Evolutionary conservation across 2,888 invertebrate genomes (phyloP), one percentile per base, ranked within the genome.

Genomic region (Drosophila austrosaltans): DNA sequence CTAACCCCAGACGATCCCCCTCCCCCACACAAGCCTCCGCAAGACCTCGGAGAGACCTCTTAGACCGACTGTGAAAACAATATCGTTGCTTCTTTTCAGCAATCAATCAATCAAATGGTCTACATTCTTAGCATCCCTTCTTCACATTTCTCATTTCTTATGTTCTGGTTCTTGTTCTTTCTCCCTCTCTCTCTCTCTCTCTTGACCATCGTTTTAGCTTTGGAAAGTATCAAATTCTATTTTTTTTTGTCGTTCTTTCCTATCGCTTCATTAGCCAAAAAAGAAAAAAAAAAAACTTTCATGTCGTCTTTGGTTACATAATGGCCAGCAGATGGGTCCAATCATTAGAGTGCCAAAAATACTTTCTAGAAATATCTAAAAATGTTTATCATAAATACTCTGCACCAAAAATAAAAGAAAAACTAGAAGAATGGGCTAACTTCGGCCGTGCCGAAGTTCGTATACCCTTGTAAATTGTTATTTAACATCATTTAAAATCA

Each of bases 251-350:
- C 12, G 8, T 16, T 48, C 22, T 20, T 71, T 53, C 39, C 57
- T 64, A 40, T 48, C 63, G 80, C 74, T 87, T 85, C 81, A 87
- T 86, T 87, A 87, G 83, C 75, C 28, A 32, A 12, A 63, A 12
- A 65, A 48, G 16, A 16, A 16, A 16, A 16, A 16, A 16, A 16
- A 16, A 16, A 16, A 69, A 72, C 76, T 82, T 85, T 87, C 69
- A 77, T 56, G 76, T 69, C 71, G 86, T 76, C 75, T 87, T 81
- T 82, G 78, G 83, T 87, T 85, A 85, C 81, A 81, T 85, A 87
- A 87, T 72, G 72, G 22, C 10, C 25, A 48, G 48, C 22, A 48
- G 48, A 48, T 48, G 48, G 44, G 1, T 25, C 57, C 54, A 59
- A 2, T 72, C 56, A 67, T 72, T 65, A 30, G 53, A 32, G 67